phyloP scores from a whole-genome alignment of 2,797 vertebrate genomes.

The Cygnus olor region DNA sequence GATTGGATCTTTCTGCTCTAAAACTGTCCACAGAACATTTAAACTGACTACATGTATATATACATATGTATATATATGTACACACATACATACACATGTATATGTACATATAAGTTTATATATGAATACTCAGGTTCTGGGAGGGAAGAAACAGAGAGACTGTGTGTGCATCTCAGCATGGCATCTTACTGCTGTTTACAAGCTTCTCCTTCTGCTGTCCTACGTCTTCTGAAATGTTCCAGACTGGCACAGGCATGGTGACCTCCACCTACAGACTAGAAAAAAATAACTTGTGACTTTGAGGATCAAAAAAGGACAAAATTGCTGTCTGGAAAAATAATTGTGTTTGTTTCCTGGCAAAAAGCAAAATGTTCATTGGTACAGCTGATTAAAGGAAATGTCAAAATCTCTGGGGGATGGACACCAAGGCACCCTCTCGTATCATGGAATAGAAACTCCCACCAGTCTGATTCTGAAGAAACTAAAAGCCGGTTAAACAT shows the following conservation, averaged over 20 bases:
- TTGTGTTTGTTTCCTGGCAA: background rate
- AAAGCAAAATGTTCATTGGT: background rate
- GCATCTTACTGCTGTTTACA: background rate
- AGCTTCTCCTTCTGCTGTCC: background rate
- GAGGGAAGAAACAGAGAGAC: background rate
- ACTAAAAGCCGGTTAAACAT: background rate
- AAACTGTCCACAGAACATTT: background rate
- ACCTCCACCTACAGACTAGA: background rate
- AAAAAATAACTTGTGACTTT: background rate
- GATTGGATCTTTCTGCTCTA: background rate
- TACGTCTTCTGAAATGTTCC: background rate
- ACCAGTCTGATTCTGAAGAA: background rate
- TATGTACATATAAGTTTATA: background rate
- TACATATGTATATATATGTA: background rate
- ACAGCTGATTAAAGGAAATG: background rate
- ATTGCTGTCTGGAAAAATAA: background rate
- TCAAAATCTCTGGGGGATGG: background rate
- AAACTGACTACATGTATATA: background rate
- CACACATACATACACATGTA: fast-evolving
- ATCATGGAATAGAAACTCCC: background rate
- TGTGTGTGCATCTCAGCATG: background rate
- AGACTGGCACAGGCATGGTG: background rate
- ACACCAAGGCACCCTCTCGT: background rate
- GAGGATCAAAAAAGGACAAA: background rate
- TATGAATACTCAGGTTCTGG: background rate